Percentiles rank a stretch among this genome's conserved stretches.
Evolutionary conservation across 1,140 invertebrate genomes (phyloP).

Genomic region (Bombyx mori): DNA sequence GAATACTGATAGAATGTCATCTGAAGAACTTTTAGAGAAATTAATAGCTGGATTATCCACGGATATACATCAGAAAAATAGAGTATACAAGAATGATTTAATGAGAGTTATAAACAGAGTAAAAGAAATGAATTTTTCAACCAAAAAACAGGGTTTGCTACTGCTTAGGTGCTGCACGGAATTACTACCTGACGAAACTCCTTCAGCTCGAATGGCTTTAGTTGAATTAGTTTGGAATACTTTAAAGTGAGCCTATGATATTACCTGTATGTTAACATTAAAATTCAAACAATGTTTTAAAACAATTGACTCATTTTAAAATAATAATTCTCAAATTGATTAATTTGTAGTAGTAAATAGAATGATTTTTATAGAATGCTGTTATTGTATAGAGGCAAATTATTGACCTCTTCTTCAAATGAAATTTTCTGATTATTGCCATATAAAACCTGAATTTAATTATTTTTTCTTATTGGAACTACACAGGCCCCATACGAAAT

Average conservation of each 20-base stretch:
- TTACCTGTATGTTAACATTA: neutral
- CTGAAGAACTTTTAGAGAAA: conserved; percentile 49
- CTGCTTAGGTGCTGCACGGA: conserved; percentile 51
- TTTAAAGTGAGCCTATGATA: conserved; percentile 34
- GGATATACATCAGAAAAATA: conserved; percentile 54
- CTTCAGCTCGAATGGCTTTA: conserved; percentile 37
- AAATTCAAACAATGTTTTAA: neutral
- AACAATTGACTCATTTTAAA: neutral
- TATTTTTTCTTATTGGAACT: neutral
- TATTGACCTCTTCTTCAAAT: neutral
- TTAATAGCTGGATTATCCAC: conserved; percentile 41
- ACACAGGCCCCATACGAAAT: conserved; percentile 45
- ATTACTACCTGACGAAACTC: conserved; percentile 47
- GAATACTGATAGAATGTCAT: conserved; percentile 12
- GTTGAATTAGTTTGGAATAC: conserved; percentile 48
- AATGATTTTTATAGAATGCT: too few relatives aligned
- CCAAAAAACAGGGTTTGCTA: conserved; percentile 47
- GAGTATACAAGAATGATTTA: conserved; percentile 62
- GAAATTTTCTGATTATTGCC: too few relatives aligned
- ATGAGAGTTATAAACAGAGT: conserved; percentile 46
- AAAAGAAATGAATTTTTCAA: conserved; percentile 47
- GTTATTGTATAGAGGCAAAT: neutral
- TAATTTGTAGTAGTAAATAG: too few relatives aligned
- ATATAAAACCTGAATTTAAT: neutral
- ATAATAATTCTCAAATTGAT: too few relatives aligned